Evolutionary conservation across 64 coral and sea anemone genomes (phyloP), one percentile per base, ranked within the genome.

Genomic region (Montipora capricornis): DNA sequence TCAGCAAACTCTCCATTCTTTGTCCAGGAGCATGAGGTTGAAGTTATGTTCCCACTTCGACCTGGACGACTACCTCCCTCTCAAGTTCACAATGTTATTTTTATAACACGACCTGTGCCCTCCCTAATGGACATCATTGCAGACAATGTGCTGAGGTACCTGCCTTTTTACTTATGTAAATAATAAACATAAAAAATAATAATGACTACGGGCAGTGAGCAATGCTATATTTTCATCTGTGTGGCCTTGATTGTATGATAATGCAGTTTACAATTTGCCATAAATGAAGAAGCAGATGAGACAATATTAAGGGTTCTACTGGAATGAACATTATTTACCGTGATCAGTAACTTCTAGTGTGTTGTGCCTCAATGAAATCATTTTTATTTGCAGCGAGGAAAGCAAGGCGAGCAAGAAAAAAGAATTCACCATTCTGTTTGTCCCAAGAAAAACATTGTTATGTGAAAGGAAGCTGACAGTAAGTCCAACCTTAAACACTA

Each of bases 71-170:
- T 99, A 49, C 95, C 97, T 24, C 78, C 92, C 14, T 92, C 87
- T 73, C 83, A 92, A 66, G 97, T 99, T 44, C 91, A 94, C 29
- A 96, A 99, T 67, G 89, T 99, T 77, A 92, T 99, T 66, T 99
- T 99, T 66, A 99, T 99, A 14, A 99, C 97, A 52, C 87, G 97
- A 90, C 95, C 97, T 16, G 92, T 88, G 74, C 89, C 92, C 20
- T 99, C 97, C 20, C 83, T 77, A 46, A 99, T 99, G 97, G 97
- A 99, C 48, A 89, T 95, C 3, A 96, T 99, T 96, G 95, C 95
- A 17, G 94, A 96, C 6, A 99, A 99, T 90, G 94, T 99, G 37
- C 90, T 99, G 4, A 89, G 71, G 97, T 99, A 77, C 73, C 9
- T 64, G 6, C 6, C 53, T 8, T 57, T 57, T 57, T 57, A 57